Evolutionary conservation across 2,888 invertebrate species (phyloP).

Genomic region (Mantis religiosa): DNA sequence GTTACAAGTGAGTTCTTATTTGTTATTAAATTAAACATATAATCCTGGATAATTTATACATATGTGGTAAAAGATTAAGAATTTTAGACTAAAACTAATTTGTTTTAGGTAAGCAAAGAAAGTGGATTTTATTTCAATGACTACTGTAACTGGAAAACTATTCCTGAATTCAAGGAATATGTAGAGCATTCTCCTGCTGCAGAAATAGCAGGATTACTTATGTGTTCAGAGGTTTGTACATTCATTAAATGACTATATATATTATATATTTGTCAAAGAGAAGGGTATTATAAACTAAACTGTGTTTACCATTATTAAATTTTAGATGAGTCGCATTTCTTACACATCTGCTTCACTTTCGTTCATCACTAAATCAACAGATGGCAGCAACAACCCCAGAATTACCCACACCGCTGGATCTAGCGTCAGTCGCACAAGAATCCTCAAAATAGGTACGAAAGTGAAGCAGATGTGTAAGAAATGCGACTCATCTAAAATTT

Average conservation of each 20-base stretch:
- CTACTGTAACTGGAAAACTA: conserved; percentile 39
- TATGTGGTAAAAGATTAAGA: background rate
- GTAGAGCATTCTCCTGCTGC: conserved; percentile 37
- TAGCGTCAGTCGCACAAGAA: no score
- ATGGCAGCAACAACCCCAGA: no score
- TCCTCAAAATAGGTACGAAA: no score
- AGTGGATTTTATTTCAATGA: conserved; percentile 38
- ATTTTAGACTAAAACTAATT: background rate
- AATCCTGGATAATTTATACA: background rate
- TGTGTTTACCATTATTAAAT: no score
- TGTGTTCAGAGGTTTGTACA: conserved; percentile 30
- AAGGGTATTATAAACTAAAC: background rate
- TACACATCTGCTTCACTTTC: no score
- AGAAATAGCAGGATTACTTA: conserved; percentile 35
- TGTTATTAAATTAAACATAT: conserved; percentile 2
- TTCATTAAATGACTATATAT: background rate
- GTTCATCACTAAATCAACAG: no score
- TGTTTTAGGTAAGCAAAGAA: conserved; percentile 20
- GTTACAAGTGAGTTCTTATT: conserved; percentile 22
- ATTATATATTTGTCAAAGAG: background rate
- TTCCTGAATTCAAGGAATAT: conserved; percentile 37
- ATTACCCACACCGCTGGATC: no score
- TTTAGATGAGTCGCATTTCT: no score
- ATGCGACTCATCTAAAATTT: no score
- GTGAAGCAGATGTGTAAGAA: no score